Percentiles rank a stretch among this genome's conserved stretches.
These are phyloP conservation scores for Mola mola DNA, from an alignment of 2,113 vertebrate species.

Conservation along the genomic window DNA sequence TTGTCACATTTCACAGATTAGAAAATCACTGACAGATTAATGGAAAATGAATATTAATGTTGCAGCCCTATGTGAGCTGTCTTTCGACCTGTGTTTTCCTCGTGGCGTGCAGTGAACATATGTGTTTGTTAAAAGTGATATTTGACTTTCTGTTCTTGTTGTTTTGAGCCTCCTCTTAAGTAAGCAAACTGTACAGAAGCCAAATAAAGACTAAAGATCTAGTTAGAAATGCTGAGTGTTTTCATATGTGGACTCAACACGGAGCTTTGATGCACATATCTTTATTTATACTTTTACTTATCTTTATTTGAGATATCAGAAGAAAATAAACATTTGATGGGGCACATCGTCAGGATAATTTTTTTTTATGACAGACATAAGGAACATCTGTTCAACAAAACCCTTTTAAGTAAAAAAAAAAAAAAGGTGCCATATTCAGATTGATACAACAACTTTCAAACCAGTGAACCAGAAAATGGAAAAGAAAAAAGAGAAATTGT, in stretches of 20 bases:
- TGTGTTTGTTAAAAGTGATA: neutral
- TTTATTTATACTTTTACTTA: slow-evolving; percentile 4
- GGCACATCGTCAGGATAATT: neutral
- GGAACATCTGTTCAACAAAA: neutral
- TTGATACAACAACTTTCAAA: no score
- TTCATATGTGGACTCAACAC: slow-evolving; percentile 10
- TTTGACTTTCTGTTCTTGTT: neutral
- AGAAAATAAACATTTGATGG: slow-evolving; percentile 12
- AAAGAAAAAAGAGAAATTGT: no score
- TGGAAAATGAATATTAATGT: no score
- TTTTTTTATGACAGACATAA: no score
- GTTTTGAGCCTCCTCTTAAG: neutral
- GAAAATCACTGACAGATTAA: no score
- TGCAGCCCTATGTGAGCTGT: neutral
- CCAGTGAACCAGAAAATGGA: no score
- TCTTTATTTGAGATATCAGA: slow-evolving; percentile 35
- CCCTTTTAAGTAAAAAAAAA: neutral
- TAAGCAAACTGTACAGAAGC: slow-evolving; percentile 12
- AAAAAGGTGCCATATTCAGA: neutral
- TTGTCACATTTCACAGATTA: no score
- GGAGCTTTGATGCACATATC: slow-evolving; percentile 23
- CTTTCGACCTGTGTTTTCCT: neutral
- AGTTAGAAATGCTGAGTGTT: neutral
- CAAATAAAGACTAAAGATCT: slow-evolving; percentile 23
- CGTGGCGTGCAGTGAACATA: slow-evolving; percentile 3